phyloP scores from a whole-genome alignment of 1,140 invertebrate genomes.

The Scaptomyza graminum region DNA sequence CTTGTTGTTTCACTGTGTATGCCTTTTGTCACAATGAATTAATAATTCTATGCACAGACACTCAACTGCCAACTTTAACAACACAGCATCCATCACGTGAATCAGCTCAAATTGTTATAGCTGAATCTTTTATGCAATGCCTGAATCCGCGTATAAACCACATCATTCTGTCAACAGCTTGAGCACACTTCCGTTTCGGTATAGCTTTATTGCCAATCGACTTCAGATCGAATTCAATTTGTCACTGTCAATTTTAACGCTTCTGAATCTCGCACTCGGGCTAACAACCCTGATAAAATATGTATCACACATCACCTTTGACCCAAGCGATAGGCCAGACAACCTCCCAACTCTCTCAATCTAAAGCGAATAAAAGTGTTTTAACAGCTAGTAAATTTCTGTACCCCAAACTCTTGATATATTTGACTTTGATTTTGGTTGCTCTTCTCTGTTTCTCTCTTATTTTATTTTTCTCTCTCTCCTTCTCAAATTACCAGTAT shows the following conservation, averaged over 20 bases:
- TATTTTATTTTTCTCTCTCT: background rate
- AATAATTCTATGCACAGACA: conserved; percentile 62
- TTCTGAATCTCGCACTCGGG: conserved; percentile 40
- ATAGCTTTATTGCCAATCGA: conserved; percentile 29
- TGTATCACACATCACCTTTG: conserved; percentile 33
- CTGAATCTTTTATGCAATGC: conserved; percentile 25
- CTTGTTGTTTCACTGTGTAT: conserved; percentile 6
- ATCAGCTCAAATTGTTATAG: conserved; percentile 20
- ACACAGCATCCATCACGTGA: conserved; percentile 41
- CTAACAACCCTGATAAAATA: conserved; percentile 34
- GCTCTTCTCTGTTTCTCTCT: background rate
- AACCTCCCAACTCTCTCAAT: conserved; percentile 3
- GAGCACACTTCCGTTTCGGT: conserved; percentile 64
- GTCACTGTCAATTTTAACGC: conserved; percentile 58
- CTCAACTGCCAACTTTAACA: conserved; percentile 3
- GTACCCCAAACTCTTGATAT: background rate
- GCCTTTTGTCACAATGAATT: conserved; percentile 56
- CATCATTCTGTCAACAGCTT: conserved; percentile 38
- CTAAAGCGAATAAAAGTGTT: conserved; percentile 7
- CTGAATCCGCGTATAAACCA: conserved; percentile 29
- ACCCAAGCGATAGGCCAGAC: conserved; percentile 2
- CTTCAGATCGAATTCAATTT: conserved; percentile 44
- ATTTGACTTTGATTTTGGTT: background rate
- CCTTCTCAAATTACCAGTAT: background rate
- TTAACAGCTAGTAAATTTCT: background rate